phyloP scores from a whole-genome alignment of 2,113 vertebrate species.

The Pycnonotus jocosus region DNA sequence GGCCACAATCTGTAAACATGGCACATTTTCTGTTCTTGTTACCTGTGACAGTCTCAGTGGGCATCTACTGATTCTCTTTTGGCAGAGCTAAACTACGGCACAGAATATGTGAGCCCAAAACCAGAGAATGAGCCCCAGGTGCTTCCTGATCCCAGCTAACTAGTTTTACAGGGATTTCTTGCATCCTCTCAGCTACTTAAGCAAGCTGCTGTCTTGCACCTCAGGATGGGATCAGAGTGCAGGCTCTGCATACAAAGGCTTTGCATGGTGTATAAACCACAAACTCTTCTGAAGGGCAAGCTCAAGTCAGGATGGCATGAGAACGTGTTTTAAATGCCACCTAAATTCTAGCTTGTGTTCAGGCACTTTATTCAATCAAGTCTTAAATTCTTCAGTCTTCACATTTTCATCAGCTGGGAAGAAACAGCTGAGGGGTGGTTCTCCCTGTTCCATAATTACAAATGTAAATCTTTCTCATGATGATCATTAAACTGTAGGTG shows the following conservation, averaged over 20 bases:
- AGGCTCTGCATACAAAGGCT: background rate
- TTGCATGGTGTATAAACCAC: background rate
- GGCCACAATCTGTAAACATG: background rate
- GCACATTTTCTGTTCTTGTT: background rate
- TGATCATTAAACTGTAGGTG: background rate
- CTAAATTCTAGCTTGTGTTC: background rate
- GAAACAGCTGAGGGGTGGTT: background rate
- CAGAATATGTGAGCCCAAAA: background rate
- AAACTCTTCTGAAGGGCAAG: background rate
- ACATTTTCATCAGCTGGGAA: background rate
- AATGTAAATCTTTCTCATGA: background rate
- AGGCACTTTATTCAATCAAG: background rate
- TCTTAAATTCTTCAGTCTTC: background rate
- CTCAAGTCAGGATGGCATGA: background rate
- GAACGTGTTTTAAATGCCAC: background rate
- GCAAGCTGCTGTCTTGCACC: background rate
- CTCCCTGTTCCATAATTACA: background rate
- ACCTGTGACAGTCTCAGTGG: background rate
- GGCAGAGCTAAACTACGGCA: background rate
- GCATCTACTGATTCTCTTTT: background rate
- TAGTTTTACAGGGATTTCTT: conserved; percentile 12
- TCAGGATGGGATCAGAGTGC: background rate
- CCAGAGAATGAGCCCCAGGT: background rate
- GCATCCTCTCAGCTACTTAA: background rate
- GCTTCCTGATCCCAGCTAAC: background rate